Evolutionary conservation across 2,888 invertebrate species (phyloP), one percentile per base, ranked within the genome.

Genomic region (Phragmatobia fuliginosa): DNA sequence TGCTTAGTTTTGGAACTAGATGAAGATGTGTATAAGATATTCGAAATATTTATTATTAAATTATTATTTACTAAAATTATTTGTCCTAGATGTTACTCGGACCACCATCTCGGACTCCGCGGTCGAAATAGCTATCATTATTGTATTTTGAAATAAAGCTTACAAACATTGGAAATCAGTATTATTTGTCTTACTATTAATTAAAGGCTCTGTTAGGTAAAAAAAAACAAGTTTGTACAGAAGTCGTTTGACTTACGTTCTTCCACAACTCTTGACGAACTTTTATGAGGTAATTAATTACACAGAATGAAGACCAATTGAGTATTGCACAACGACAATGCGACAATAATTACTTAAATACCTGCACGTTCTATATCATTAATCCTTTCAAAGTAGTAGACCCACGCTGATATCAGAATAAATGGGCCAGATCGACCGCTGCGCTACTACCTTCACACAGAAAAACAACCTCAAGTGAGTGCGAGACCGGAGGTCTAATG

Each of bases 241-340:
- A 65, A 65, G 65, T 31, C 11, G 65, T 52, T 65, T n/a, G 6
- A 41, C 41, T n/a, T 56, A 1, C 5, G 61, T 70, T 62, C 62
- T 66, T 66, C 64, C 36, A 65, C 66, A 32, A 18, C 25, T 62
- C 6, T 66, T 7, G 18, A 18, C 21, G 28, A 36, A 49, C n/a
- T 7, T 18, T 41, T 31, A 38, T 65, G 61, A 69, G 61, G 65
- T 69, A 38, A 69, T 69, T 69, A 41, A 61, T 60, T 31, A 64
- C 45, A 31, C 14, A 49, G 25, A 52, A 65, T 28, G 8, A 28
- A 60, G 21, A 36, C 31, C n/a, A 60, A 38, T 36, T 3, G 33
- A 32, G 49, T n/a, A 49, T 10, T 14, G 52, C 14, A 25, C 14
- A 56, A 56, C 10, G 14, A 56, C 25, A 52, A 45, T 45, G 7